Percentiles rank a stretch among this genome's conserved stretches.
Conservation (phyloP, 2,888 invertebrate species). For the Ectemnius continuus region DNA sequence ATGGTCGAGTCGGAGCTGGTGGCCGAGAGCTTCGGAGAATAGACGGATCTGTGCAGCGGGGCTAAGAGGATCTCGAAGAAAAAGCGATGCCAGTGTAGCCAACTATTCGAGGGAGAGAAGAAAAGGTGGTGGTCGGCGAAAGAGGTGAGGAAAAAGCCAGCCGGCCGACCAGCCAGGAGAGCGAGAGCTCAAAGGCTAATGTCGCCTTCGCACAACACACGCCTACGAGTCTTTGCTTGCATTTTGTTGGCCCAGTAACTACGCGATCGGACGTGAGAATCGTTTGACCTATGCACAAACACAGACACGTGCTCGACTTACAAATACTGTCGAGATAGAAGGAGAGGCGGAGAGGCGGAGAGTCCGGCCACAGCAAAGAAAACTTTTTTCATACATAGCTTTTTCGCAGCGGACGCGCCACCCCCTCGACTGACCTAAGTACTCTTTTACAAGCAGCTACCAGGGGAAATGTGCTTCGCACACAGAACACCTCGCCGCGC, state of each 20-base stretch:
- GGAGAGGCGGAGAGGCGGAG: too few species aligned
- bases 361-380: not conserved
- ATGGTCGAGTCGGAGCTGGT: not conserved
- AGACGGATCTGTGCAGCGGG: not conserved
- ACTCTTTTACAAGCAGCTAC: not conserved
- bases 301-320: conserved; percentile 1
- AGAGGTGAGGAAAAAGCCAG: not conserved
- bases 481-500: not conserved
- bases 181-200: conserved; percentile 39
- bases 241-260: conserved; percentile 5
- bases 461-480: conserved; percentile 1
- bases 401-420: not conserved
- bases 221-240: conserved; percentile 18
- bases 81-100: not conserved
- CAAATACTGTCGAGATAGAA: not conserved
- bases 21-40: conserved; percentile 9
- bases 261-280: conserved; percentile 37
- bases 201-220: conserved; percentile 24
- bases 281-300: conserved; percentile 24
- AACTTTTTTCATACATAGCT: conserved; percentile 22
- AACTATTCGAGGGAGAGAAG: conserved; percentile 2
- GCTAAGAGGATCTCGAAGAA: conserved; percentile 9
- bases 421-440: not conserved
- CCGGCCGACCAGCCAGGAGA: not conserved
- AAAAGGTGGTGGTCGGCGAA: not conserved